Conservation (phyloP, 2,888 invertebrate species). For the Microplitis manilae region DNA sequence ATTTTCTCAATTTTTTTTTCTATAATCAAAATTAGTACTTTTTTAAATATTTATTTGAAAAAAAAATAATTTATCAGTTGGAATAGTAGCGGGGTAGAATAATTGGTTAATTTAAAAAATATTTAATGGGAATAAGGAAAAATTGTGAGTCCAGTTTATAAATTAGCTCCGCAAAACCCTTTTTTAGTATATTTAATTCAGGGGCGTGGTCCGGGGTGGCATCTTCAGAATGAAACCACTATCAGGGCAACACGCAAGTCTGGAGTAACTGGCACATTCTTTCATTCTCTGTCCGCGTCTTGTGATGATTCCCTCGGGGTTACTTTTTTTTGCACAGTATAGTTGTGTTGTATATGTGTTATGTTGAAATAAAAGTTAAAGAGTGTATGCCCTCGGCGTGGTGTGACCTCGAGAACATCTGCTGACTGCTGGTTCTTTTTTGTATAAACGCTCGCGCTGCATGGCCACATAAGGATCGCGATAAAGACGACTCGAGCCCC, state of each 20-base stretch:
- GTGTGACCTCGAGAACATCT: constrained; percentile 55
- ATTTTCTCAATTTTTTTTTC: too few relatives aligned
- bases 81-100: neutral
- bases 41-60: too few relatives aligned
- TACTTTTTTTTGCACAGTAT: neutral
- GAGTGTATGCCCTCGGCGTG: constrained; percentile 51
- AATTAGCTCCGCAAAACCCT: constrained; percentile 36
- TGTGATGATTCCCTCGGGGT: constrained; percentile 1
- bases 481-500: constrained; percentile 59
- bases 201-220: constrained; percentile 69
- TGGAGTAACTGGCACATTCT: constrained; percentile 54
- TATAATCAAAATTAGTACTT: too few relatives aligned
- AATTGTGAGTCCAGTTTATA: constrained; percentile 6
- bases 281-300: constrained; percentile 51
- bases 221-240: constrained; percentile 67
- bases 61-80: neutral
- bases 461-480: constrained; percentile 8
- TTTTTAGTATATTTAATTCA: constrained; percentile 45
- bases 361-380: neutral
- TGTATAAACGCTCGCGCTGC: neutral
- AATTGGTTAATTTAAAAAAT: constrained; percentile 40
- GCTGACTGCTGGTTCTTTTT: constrained; percentile 20
- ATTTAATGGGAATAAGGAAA: constrained; percentile 50
- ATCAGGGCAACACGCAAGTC: constrained; percentile 64
- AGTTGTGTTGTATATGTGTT: neutral